Evolutionary conservation across 2,888 invertebrate species (phyloP), one percentile per base, ranked within the genome.

Genomic region (Pyrocoelia pectoralis): DNA sequence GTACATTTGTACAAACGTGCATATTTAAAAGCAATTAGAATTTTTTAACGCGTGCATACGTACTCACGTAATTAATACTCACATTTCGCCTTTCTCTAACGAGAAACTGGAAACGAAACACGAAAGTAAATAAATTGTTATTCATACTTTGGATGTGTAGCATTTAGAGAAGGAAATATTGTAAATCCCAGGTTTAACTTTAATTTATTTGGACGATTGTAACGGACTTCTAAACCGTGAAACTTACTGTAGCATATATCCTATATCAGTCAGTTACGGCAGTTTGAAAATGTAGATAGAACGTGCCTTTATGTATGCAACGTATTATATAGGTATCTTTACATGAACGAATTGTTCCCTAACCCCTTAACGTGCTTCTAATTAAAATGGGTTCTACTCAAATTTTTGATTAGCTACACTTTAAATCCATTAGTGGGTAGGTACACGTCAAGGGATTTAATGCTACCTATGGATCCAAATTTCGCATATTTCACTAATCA

Each of bases 231-330:
- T 52, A 65, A 68, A 68, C 68, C 68, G 68, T 68, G 68, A 66
- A 68, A 68, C 58, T 68, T 68, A 66, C 62, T 66, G 61, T 68
- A 66, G 59, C 68, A 65, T 68, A 64, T 28, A 66, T 68, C 68
- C 68, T 58, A 66, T 49, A 63, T 60, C 61, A 61, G 57, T 57
- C 63, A 58, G 49, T 56, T 56, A 49, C 50, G 57, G 53, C 24
- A 52, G 61, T 28, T 40, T 12, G 41, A 33, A 49, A 40, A 50
- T 10, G 15, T 49, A 33, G 17, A 29, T 57, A 24, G 56, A 53
- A 57, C 17, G 17, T 61, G 17, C 33, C 56, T 48, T 53, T 56
- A 62, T 62, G 10, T 41, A 53, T 12, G 10, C 40, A n/a, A n/a
- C n/a, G n/a, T n/a, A n/a, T n/a, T n/a, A 13, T n/a, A 40, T n/a